Base-by-base conservation (phyloP, 2,113 vertebrate species). In the Paradoxurus hermaphroditus region DNA sequence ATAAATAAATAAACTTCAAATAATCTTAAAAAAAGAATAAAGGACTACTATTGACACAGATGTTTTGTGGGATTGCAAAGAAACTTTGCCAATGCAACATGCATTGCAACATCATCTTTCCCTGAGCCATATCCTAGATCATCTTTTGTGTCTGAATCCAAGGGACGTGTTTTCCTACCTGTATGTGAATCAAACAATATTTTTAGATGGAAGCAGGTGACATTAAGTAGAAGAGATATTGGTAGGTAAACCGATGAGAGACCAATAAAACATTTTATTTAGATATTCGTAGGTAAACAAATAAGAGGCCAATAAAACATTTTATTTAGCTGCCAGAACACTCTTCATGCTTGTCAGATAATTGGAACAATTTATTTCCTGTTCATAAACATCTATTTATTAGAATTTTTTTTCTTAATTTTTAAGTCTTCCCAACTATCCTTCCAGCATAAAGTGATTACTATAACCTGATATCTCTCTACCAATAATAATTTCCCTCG, bases 341-440 rank as follows among this genome's bases (percentile, higher is more conserved):
- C 12, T 82, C 36, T 95, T 85, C n/a, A 62, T 90, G 41, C 46
- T 44, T 93, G 73, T 91, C 72, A 89, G 83, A 90, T 93, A 94
- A 75, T 56, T 91, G 34, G 27, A 91, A 29, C 23, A 87, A 86
- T 88, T 91, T 79, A 73, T 34, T 90, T 91, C 62, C 21, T 92
- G 39, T 67, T 88, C 62, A 91, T 11, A 92, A 82, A 65, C 39
- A 81, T n/a, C 27, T 19, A 72, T 94, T 95, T 96, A 90, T 81
- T 90, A 34, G 6, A 77, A 78, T 46, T 92, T 44, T 10, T 91
- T 85, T 91, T 63, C 36, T 85, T 77, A 77, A 82, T 62, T 85
- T 87, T 79, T 78, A 78, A 92, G 59, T 87, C 1, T 15, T 91
- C 29, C 34, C 15, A 91, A 81, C 27, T 63, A 77, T 65, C 6